Conservation (phyloP, 2,888 invertebrate species). For the Lasius platythorax region DNA sequence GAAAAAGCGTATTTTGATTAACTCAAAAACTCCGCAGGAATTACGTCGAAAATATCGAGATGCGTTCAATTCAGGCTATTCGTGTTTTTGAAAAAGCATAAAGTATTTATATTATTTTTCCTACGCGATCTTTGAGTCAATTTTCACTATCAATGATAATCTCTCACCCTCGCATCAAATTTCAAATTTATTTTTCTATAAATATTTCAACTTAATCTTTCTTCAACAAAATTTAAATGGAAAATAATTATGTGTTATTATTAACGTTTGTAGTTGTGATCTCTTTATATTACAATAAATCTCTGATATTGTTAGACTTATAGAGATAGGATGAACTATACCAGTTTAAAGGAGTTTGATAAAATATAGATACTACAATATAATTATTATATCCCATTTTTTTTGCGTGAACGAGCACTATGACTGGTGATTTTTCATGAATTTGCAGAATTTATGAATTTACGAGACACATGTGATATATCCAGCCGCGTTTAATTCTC, state of each 20-base stretch:
- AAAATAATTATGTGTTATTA: background rate
- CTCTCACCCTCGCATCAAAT: background rate
- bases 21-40: background rate
- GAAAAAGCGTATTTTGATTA: constrained; percentile 42
- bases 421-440: background rate
- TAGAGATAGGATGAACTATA: background rate
- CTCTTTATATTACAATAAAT: background rate
- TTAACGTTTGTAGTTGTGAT: background rate
- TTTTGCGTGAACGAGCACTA: background rate
- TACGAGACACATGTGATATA: background rate
- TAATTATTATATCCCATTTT: background rate
- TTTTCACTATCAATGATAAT: background rate
- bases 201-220: background rate
- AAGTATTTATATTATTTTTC: background rate
- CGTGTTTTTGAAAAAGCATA: background rate
- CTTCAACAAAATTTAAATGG: background rate
- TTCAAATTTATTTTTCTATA: background rate
- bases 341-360: background rate
- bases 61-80: background rate
- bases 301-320: background rate
- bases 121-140: background rate
- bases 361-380: background rate
- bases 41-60: constrained; percentile 15
- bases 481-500: background rate
- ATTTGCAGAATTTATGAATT: background rate